These are phyloP conservation scores for Holacanthella duospinosa DNA, from an alignment of 2,888 invertebrate genomes.

Conservation along the genomic window DNA sequence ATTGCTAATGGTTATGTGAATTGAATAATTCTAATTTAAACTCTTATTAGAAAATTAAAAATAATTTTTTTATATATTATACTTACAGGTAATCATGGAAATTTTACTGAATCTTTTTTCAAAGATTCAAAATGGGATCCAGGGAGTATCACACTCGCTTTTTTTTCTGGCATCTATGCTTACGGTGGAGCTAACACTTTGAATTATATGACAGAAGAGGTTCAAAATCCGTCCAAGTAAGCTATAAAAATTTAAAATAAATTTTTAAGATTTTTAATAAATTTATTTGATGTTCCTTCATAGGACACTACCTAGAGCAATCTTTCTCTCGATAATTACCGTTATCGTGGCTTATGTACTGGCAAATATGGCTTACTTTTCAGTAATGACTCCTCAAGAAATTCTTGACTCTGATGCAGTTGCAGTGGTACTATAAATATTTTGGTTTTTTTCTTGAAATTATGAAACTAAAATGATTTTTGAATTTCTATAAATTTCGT, in stretches of 20 bases:
- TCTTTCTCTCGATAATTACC: slow-evolving; percentile 83
- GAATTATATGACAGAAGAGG: slow-evolving; percentile 34
- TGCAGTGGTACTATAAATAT: slow-evolving; percentile 58
- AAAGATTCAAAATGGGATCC: slow-evolving; percentile 21
- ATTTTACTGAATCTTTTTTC: slow-evolving; percentile 24
- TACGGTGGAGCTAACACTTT: slow-evolving; percentile 29
- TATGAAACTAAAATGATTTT: not conserved
- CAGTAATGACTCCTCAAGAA: slow-evolving; percentile 68
- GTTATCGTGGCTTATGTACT: slow-evolving; percentile 80
- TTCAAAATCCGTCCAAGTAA: slow-evolving; percentile 32
- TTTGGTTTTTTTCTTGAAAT: too few species aligned
- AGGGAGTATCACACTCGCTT: slow-evolving; percentile 25
- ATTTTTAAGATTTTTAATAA: not conserved
- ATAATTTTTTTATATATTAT: not conserved
- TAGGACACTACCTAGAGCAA: slow-evolving; percentile 84
- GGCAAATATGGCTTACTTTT: slow-evolving; percentile 84
- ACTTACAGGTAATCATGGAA: slow-evolving; percentile 14
- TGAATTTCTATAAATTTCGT: not conserved
- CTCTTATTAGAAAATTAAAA: too few species aligned
- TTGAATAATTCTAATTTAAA: slow-evolving; percentile 11
- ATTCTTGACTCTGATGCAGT: slow-evolving; percentile 73
- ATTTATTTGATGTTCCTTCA: not conserved
- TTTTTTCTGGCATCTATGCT: slow-evolving; percentile 33
- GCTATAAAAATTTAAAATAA: not conserved
- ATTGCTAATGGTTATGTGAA: slow-evolving; percentile 3